A percentile compares a stretch with the other conserved stretches of the same genome.
phyloP scores from a whole-genome alignment of 2,888 invertebrate species.

The Lasioglossum calceatum region DNA sequence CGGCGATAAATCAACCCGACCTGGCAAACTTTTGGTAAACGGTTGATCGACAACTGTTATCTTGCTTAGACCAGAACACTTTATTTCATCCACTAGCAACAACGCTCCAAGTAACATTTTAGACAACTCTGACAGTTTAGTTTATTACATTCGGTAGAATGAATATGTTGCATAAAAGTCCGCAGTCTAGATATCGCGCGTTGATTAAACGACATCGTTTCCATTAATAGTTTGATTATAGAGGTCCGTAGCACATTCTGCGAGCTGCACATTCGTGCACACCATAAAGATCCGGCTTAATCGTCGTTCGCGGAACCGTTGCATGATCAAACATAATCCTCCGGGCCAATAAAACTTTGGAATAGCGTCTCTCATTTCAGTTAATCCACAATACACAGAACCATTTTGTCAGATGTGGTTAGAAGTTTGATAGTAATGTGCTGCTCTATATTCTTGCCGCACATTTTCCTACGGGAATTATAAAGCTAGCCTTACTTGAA shows the following conservation, averaged over 20 bases:
- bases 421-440: neutral
- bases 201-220: neutral
- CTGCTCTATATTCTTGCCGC: slow-evolving; percentile 13
- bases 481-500: slow-evolving; percentile 22
- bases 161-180: too few species aligned
- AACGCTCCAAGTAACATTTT: neutral
- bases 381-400: slow-evolving; percentile 9
- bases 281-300: neutral
- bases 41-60: slow-evolving; percentile 8
- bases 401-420: neutral
- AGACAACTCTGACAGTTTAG: neutral
- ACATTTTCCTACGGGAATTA: slow-evolving; percentile 3
- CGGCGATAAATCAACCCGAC: neutral
- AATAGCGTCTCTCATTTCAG: neutral
- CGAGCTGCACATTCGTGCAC: neutral
- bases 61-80: neutral
- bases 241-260: neutral
- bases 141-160: neutral
- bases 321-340: slow-evolving; percentile 2
- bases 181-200: neutral
- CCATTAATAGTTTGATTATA: neutral
- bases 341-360: neutral
- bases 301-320: neutral
- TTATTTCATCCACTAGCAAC: neutral
- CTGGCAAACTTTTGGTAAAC: slow-evolving; percentile 4